Percentiles rank a stretch among this genome's conserved stretches.
Evolutionary conservation across 2,113 vertebrate species (phyloP).

Genomic region (Ranitomeya imitator): DNA sequence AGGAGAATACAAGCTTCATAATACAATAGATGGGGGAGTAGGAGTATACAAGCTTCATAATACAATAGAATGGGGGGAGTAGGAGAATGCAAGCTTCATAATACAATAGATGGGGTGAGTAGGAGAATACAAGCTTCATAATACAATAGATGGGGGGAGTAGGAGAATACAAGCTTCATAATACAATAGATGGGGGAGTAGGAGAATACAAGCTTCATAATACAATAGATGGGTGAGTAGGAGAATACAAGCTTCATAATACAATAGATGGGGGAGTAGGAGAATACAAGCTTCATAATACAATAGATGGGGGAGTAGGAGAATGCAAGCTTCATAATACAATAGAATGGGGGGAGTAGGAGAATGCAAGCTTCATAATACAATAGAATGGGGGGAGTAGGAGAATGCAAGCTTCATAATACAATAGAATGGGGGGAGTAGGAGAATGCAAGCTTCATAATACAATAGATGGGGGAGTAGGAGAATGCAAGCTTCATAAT

Average conservation of each 20-base stretch:
- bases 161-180: neutral
- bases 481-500: neutral
- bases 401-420: neutral
- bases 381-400: slow-evolving; percentile 70
- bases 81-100: too few relatives aligned
- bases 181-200: slow-evolving; percentile 70
- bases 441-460: neutral
- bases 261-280: slow-evolving; percentile 71
- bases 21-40: slow-evolving; percentile 71
- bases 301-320: slow-evolving; percentile 69
- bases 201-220: neutral
- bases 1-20: neutral
- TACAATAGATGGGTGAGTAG: slow-evolving; percentile 71
- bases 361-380: slow-evolving; percentile 33
- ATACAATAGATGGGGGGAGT: slow-evolving; percentile 69
- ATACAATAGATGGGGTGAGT: too few relatives aligned
- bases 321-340: slow-evolving; percentile 55
- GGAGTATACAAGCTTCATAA: neutral
- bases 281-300: slow-evolving; percentile 31
- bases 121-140: neutral
- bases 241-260: neutral
- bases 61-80: slow-evolving; percentile 72
- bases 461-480: slow-evolving; percentile 71
- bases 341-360: slow-evolving; percentile 68
- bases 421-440: slow-evolving; percentile 72